Evolutionary conservation across 2,113 vertebrate species (phyloP), one percentile per base, ranked within the genome.

Genomic region (Salvelinus alpinus): DNA sequence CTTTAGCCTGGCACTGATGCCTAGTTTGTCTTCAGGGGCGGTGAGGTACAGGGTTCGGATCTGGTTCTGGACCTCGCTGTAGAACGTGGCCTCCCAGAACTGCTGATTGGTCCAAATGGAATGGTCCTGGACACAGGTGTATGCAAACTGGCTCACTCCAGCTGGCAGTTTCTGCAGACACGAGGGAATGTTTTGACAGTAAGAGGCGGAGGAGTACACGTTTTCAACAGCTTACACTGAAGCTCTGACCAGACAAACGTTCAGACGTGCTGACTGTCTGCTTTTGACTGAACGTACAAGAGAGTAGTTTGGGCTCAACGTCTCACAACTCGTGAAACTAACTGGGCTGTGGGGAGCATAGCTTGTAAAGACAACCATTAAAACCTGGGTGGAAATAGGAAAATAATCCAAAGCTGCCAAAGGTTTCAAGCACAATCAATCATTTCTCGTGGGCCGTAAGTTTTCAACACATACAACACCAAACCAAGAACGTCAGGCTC

Each of bases 41-140:
- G 92, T 95, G 7, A 98, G 94, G 88, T 99, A 99, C 71, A 99
- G 94, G 31, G 95, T 91, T 27, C 98, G 92, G 89, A 99, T 97
- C 87, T 99, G 97, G 79, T 94, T 93, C 80, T 99, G 97, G 27
- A 98, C 98, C 0, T 97, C 97, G 66, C 94, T 96, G 64, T 99
- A 99, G 91, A 99, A 99, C 7, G 97, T 97, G 76, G 96, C 95
- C 90, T 99, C 98, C 98, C 98, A 99, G 83, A 99, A 99, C 74
- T 98, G 96, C 79, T 97, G 96, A 88, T 95, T 99, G 80, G 96
- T 94, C 98, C 98, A 99, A 76, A 99, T 95, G 38, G 96, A 94
- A 90, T 99, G 98, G 80, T 99, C 98, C 84, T 99, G 98, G 2
- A 99, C 95, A 90, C 98, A 99, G 22, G 96, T 97, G 86, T 99